Evolutionary conservation across 1,140 invertebrate species (phyloP), one percentile per base, ranked within the genome.

Genomic region (Caenorhabditis remanei): DNA sequence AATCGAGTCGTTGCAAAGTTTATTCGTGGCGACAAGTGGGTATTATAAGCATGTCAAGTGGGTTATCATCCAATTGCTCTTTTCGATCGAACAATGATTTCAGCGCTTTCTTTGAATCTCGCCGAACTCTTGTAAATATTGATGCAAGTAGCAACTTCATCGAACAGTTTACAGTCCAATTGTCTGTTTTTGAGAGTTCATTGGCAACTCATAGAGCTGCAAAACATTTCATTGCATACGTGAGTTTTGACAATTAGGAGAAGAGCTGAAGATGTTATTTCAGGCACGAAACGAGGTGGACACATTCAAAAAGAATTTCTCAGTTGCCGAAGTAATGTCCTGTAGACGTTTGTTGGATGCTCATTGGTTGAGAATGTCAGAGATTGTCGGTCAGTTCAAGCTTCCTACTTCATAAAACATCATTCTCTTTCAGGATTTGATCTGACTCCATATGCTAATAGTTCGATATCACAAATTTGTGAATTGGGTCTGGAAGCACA

Each of bases 41-140:
- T 87, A 87, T 40, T 87, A 87, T 61, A 50, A 67, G 21, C 86
- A 87, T 67, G 79, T 84, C 19, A 87, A 87, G 86, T 87, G 5
- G 6, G 85, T 75, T 56, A n/a, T 16, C 5, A 48, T 32, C 6
- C 8, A 21, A 21, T 48, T 32, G 4, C 6, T 9, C 4, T 32
- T 4, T 32, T 16, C 14, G 4, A 48, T 24, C 7, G n/a, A 79
- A 13, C 48, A 24, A 19, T 9, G 24, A 7, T 83, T 87, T 84
- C 58, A 87, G 86, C 46, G 56, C 56, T 13, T 87, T 87, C 55
- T 87, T 84, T 61, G 86, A 87, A 43, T 65, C 46, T 82, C 86
- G 86, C 2, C 79, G 86, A 13, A 87, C 82, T 11, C 32, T 67
- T 24, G 86, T 87, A 4, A 71, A 83, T 43, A 71, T 87, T 21